Conservation (phyloP, 1,140 invertebrate species). For the Drosophila sucinea region DNA sequence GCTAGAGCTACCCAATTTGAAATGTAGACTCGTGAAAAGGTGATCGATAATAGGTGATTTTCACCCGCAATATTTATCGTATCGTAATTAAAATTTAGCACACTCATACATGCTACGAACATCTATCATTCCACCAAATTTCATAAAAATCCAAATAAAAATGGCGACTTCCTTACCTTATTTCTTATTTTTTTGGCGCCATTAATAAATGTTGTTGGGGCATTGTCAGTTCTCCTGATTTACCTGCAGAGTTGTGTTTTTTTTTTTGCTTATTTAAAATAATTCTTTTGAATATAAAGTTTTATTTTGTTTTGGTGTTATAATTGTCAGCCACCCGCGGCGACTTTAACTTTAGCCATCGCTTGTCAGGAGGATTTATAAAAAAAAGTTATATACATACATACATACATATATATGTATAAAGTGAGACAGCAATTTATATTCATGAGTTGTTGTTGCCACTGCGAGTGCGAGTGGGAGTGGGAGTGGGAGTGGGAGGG, state of each 20-base stretch:
- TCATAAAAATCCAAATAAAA: too few species aligned
- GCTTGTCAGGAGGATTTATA: background rate
- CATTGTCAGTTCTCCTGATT: conserved; percentile 39
- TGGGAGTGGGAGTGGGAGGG: conserved; percentile 28
- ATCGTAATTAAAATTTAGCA: too few species aligned
- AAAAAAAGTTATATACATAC: background rate
- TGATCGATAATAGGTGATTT: too few species aligned
- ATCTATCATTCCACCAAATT: too few species aligned
- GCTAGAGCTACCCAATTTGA: too few species aligned
- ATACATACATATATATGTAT: background rate
- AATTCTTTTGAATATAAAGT: conserved; percentile 15
- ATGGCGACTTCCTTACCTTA: too few species aligned
- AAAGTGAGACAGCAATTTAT: conserved; percentile 74
- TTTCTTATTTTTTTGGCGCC: conserved; percentile 23
- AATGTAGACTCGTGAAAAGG: too few species aligned
- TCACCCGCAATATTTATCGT: too few species aligned
- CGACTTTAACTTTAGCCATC: conserved; percentile 46
- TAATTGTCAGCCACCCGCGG: conserved; percentile 70
- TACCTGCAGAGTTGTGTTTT: conserved; percentile 39
- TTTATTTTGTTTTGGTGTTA: conserved; percentile 46
- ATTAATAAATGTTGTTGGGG: conserved; percentile 40
- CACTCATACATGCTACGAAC: too few species aligned
- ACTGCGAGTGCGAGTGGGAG: conserved; percentile 46
- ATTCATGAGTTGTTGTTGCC: conserved; percentile 76
- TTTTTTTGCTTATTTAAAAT: conserved; percentile 14